Base-by-base conservation (phyloP, 23 tunicate genomes). In the Diplosoma virens region DNA sequence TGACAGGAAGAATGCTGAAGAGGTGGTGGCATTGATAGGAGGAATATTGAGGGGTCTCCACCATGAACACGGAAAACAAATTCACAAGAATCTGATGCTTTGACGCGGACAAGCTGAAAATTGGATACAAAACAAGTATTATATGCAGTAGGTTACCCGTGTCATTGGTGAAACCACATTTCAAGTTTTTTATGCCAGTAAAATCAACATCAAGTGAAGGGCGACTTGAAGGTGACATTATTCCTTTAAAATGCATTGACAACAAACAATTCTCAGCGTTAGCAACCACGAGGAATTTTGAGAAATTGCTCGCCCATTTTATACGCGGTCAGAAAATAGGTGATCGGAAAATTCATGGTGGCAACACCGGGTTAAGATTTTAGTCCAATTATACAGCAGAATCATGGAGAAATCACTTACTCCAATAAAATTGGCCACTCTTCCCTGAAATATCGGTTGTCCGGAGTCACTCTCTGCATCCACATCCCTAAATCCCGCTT, bases 391-490 rank as follows among this genome's bases (percentile, higher is more conserved):
- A n/a, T n/a, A n/a, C n/a, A n/a, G n/a, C n/a, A n/a, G 16, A 11
- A 46, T 11, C 52, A 46, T 46, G 16, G 52, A 46, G 52, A 46
- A n/a, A n/a, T n/a, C n/a, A 28, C 60, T 22, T 48, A 72, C 78
- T 22, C 16, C 36, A 72, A 36, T 36, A 72, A 3, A n/a, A 72
- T 48, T 17, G 2, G 24, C 60, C 78, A 72, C 47, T 72, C 78
- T 22, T 29, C 17, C 2, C 60, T 6, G 22, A 47, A 26, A 5
- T 11, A 37, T 6, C n/a, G 59, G 61, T 11, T 6, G 33, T 27
- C 61, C 16, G 78, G 78, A 35, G 78, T 72, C 20, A 72, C 18
- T 3, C 78, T 32, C 59, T 47, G 60, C 61, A 22, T 4, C 60
- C 60, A 48, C 61, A 47, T 3, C 17, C 34, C 33, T 61, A 72